phyloP scores from a whole-genome alignment of 2,113 vertebrate species.

The Acanthochromis polyacanthus region DNA sequence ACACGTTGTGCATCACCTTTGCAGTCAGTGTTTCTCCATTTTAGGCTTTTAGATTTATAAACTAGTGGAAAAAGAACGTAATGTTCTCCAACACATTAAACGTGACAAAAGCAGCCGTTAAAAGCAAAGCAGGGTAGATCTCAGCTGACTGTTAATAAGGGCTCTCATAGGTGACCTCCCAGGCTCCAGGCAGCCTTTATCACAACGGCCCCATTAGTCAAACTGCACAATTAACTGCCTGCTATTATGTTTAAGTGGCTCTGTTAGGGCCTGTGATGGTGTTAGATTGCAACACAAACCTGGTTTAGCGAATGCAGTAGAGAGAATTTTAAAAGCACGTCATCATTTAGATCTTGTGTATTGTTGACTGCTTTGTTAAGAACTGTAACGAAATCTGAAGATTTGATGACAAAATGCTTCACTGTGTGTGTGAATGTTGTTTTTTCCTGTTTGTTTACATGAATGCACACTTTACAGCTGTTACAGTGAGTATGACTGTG shows the following conservation, averaged over 20 bases:
- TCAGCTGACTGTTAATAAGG: constrained; percentile 18
- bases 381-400: not conserved
- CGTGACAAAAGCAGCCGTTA: constrained; percentile 25
- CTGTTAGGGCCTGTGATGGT: constrained; percentile 46
- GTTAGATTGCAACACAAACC: constrained; percentile 19
- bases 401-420: too few species aligned
- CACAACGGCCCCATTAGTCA: constrained; percentile 49
- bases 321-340: not conserved
- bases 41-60: not conserved
- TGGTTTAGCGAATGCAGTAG: constrained; percentile 29
- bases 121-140: constrained; percentile 33
- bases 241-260: constrained; percentile 72
- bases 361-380: not conserved
- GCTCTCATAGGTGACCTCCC: constrained; percentile 42
- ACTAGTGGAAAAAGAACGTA: not conserved
- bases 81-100: not conserved
- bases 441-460: not conserved
- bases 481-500: not conserved
- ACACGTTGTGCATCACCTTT: not conserved
- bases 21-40: not conserved
- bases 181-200: constrained; percentile 26
- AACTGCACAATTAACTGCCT: constrained; percentile 54
- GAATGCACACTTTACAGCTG: not conserved
- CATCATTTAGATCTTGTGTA: not conserved
- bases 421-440: not conserved